Evolutionary conservation across 2,113 vertebrate species (phyloP), one percentile per base, ranked within the genome.

Genomic region (Sturnus vulgaris): DNA sequence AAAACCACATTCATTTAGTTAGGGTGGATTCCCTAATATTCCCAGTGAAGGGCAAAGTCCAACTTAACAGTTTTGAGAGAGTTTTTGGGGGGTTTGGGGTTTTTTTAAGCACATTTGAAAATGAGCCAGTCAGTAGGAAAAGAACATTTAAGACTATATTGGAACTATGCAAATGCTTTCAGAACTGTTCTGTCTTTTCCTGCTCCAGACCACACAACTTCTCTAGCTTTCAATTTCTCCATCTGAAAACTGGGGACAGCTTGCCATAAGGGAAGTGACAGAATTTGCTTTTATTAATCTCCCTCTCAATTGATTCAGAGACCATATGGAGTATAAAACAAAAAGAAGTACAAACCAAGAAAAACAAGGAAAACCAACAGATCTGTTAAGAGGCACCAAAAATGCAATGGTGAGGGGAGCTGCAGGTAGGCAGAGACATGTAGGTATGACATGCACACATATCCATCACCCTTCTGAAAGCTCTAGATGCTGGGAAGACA

Each of bases 271-370:
- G 14, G 35, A 91, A 85, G 63, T 30, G 46, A 78, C 55, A 94
- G 59, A 65, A 59, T 73, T 90, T 77, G n/a, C 63, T 87, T 76
- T 88, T 69, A 85, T 61, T 82, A 35, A 82, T 80, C n/a, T 92
- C 82, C 11, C 15, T 46, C 55, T 56, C 49, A 28, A 47, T 59
- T 92, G 33, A 70, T 75, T 88, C 31, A 59, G 44, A 69, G 47
- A 66, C 47, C 64, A 52, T 35, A 64, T 31, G 55, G 46, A 69
- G 16, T 44, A 82, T 69, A 46, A 87, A 94, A 37, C n/a, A 79
- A 72, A 78, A 17, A 69, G 7, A 82, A 90, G 27, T 17, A 24
- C 60, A 56, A 84, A 88, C 3, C 44, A 76, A 66, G 68, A 83
- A 81, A 66, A 88, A 37, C 11, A 49, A 12, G 17, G 52, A 64